Evolutionary conservation across 1,140 invertebrate genomes (phyloP), one percentile per base, ranked within the genome.

Genomic region (Apocrypta bakeri): DNA sequence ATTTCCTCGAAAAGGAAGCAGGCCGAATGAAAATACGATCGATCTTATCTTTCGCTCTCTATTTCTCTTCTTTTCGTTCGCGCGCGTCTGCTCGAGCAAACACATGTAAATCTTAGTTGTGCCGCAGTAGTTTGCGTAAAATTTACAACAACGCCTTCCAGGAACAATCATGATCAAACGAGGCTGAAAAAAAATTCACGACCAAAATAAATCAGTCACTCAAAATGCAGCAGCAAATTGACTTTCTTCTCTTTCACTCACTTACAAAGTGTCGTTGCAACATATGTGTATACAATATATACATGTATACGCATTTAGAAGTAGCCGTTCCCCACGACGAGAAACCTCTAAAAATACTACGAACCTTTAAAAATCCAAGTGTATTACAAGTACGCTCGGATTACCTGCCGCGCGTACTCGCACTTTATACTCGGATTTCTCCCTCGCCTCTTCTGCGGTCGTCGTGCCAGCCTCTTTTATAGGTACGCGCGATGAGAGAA

Each of bases 271-370:
- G 37, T 48, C 24, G 24, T 12, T 69, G 42, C 78, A 71, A 79
- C 37, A 63, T 68, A n/a, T n/a, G n/a, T n/a, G n/a, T n/a, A n/a
- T 37, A 37, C 33, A 4, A 9, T 37, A 37, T 37, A 56, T 12
- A 48, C 12, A 17, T 17, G 48, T n/a, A 29, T 68, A 66, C 72
- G 40, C 61, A 68, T 75, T 81, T 81, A 48, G 37, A 66, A 64
- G 63, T 66, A 25, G 64, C 72, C 27, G 61, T 21, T 21, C n/a
- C 37, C 8, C 33, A 42, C 21, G 31, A 33, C 4, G 61, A 64
- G 63, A 68, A 77, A 77, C 63, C 61, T 77, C 75, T 77, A 77
- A 78, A 33, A 71, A 61, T 79, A 61, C 40, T 27, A 17, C 56
- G 66, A 9, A 37, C 37, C 9, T 12, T n/a, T 27, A 78, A 79